phyloP scores from a whole-genome alignment of 2,888 invertebrate genomes.

The Temnothorax rugatulus region DNA sequence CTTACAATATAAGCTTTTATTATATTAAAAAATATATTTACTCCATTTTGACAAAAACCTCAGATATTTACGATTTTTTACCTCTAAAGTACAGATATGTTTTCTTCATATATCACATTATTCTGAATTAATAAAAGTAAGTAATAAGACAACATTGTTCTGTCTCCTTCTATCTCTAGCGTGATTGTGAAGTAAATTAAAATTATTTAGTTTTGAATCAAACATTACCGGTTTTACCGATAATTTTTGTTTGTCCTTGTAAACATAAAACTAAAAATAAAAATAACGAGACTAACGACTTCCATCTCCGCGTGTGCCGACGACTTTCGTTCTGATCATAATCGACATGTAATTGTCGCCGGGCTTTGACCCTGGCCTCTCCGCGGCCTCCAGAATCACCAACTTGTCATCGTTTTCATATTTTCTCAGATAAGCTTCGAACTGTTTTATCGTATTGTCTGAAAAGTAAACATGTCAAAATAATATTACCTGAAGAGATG shows the following conservation, averaged over 20 bases:
- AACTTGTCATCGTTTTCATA: constrained; percentile 38
- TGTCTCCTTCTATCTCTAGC: neutral
- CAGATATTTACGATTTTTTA: too few species aligned
- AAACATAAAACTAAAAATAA: neutral
- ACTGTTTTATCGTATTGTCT: constrained; percentile 19
- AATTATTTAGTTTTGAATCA: neutral
- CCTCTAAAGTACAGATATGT: too few species aligned
- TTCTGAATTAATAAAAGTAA: neutral
- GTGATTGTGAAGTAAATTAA: neutral
- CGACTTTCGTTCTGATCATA: constrained; percentile 19
- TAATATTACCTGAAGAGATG: neutral
- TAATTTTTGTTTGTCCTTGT: neutral
- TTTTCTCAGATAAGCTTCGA: constrained; percentile 30
- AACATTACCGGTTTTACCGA: neutral
- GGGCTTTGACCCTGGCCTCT: constrained; percentile 13
- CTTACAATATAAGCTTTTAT: too few species aligned
- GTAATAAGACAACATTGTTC: neutral
- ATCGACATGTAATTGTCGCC: constrained; percentile 41
- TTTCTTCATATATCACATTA: neutral
- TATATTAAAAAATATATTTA: too few species aligned
- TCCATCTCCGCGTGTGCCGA: constrained; percentile 41
- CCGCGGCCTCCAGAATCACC: constrained; percentile 16
- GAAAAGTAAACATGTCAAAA: constrained; percentile 25
- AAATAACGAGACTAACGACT: constrained; percentile 43
- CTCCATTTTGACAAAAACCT: too few species aligned